Conservation (phyloP, 1,140 invertebrate genomes). For the Philotrypesis tridentata region DNA sequence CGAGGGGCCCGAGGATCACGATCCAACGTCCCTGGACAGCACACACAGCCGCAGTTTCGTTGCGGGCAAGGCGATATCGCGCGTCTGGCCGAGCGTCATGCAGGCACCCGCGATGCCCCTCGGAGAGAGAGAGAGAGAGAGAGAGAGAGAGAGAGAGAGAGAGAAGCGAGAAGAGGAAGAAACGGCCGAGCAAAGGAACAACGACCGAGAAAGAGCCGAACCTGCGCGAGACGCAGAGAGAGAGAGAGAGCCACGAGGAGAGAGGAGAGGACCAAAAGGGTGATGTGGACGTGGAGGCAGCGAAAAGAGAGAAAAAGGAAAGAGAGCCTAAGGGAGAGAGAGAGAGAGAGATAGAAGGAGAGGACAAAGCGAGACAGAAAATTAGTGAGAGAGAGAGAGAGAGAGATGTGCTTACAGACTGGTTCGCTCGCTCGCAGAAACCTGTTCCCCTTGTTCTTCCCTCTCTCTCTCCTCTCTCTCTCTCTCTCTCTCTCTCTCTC, state of each 20-base stretch:
- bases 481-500: slow-evolving; percentile 21
- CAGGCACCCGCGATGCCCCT: slow-evolving; percentile 1
- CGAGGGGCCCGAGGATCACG: not conserved
- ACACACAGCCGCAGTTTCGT: too few relatives aligned
- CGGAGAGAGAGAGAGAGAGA: not conserved
- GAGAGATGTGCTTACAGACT: slow-evolving; percentile 32
- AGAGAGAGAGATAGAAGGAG: slow-evolving; percentile 36
- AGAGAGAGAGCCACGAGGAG: too few relatives aligned
- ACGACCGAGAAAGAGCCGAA: not conserved
- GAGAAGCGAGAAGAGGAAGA: not conserved
- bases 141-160: not conserved
- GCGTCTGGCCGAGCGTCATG: not conserved
- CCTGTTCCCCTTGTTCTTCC: slow-evolving; percentile 63
- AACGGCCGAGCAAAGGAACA: slow-evolving; percentile 16
- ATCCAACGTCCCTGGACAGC: not conserved
- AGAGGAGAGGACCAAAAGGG: not conserved
- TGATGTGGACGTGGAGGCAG: slow-evolving; percentile 59
- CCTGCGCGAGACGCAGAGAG: slow-evolving; percentile 14
- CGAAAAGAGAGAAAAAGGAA: slow-evolving; percentile 61
- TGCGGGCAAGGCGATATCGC: not conserved
- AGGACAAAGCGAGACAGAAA: slow-evolving; percentile 7
- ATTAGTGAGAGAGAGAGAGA: slow-evolving; percentile 40
- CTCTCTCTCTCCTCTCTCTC: slow-evolving; percentile 16
- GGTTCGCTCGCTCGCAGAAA: slow-evolving; percentile 65
- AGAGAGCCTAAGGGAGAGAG: slow-evolving; percentile 55